These are phyloP conservation scores for Saguinus imperator DNA, from an alignment of 2,113 vertebrate species.

Conservation along the genomic window DNA sequence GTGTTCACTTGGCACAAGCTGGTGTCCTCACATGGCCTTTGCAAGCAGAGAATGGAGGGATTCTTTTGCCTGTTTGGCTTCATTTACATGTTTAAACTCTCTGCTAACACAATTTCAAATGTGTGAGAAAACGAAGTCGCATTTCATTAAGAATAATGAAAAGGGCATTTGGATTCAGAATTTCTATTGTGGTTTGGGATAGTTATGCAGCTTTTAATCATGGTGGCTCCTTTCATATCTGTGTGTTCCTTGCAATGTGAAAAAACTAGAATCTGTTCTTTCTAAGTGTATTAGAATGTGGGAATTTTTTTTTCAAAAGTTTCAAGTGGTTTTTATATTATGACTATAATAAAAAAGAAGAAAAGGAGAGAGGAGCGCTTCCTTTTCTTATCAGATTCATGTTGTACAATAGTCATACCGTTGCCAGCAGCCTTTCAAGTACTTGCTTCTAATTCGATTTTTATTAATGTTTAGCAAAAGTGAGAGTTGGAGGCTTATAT, in stretches of 20 bases:
- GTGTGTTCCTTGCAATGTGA: not conserved
- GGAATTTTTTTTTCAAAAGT: not conserved
- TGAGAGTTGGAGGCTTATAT: slow-evolving; percentile 68
- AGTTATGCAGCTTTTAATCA: slow-evolving; percentile 50
- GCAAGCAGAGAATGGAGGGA: slow-evolving; percentile 56
- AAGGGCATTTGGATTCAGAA: slow-evolving; percentile 63
- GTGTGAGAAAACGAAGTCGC: slow-evolving; percentile 70
- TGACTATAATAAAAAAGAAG: slow-evolving; percentile 47
- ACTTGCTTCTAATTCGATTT: slow-evolving; percentile 70
- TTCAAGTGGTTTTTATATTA: slow-evolving; percentile 24
- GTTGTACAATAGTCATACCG: slow-evolving; percentile 17
- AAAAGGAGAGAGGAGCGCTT: not conserved
- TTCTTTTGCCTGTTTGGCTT: slow-evolving; percentile 58
- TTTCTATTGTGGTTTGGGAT: slow-evolving; percentile 54
- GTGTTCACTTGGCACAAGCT: slow-evolving; percentile 42
- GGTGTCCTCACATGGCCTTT: slow-evolving; percentile 58
- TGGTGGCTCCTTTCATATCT: slow-evolving; percentile 37
- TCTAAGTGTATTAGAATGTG: not conserved
- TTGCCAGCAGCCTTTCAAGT: slow-evolving; percentile 38
- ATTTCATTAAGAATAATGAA: slow-evolving; percentile 74
- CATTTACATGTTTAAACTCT: slow-evolving; percentile 74
- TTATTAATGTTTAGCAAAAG: slow-evolving; percentile 75
- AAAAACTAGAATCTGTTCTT: slow-evolving; percentile 18
- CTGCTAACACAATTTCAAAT: slow-evolving; percentile 62
- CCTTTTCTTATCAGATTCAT: slow-evolving; percentile 49